A percentile compares a stretch with the other conserved stretches of the same genome.
phyloP scores from a whole-genome alignment of 2,888 invertebrate species.

The Dioctria rufipes region DNA sequence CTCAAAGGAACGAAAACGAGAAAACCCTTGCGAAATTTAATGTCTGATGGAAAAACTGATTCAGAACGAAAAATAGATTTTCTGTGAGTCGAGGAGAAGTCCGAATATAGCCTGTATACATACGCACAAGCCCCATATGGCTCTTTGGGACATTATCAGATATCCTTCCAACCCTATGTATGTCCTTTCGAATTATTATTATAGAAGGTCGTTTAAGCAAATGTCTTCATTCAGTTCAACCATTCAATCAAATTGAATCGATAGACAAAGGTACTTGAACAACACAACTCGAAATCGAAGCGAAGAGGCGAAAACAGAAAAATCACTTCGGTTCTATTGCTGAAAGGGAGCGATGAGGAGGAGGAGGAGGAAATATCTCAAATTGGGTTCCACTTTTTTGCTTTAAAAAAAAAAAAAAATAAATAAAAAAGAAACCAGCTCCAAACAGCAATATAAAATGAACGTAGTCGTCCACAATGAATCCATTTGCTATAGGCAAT shows the following conservation, averaged over 20 bases:
- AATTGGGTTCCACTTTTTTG: conserved; percentile 22
- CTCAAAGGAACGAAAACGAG: conserved; percentile 33
- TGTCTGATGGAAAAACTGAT: conserved; percentile 18
- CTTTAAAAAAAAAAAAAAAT: not conserved
- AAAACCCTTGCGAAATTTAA: conserved; percentile 46
- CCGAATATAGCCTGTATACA: too few species aligned
- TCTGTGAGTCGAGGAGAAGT: conserved; percentile 12
- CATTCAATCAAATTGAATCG: conserved; percentile 48
- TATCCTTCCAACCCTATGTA: not conserved
- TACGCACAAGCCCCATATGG: not conserved
- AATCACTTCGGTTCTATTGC: conserved; percentile 25
- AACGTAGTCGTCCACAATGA: conserved; percentile 46
- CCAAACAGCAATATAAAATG: conserved; percentile 23
- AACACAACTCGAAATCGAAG: conserved; percentile 23
- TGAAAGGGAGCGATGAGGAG: too few species aligned
- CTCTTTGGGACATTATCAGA: not conserved
- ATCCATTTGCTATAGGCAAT: conserved; percentile 29
- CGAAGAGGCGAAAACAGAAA: conserved; percentile 11
- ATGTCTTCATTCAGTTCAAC: conserved; percentile 49
- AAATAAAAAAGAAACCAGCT: not conserved
- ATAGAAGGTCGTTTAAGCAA: conserved; percentile 34
- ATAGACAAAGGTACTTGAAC: conserved; percentile 35
- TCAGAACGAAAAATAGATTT: conserved; percentile 38
- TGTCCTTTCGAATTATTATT: not conserved
- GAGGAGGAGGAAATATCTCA: not conserved